These are phyloP conservation scores for Frankliniella fusca DNA, from an alignment of 2,888 invertebrate genomes.

Conservation along the genomic window DNA sequence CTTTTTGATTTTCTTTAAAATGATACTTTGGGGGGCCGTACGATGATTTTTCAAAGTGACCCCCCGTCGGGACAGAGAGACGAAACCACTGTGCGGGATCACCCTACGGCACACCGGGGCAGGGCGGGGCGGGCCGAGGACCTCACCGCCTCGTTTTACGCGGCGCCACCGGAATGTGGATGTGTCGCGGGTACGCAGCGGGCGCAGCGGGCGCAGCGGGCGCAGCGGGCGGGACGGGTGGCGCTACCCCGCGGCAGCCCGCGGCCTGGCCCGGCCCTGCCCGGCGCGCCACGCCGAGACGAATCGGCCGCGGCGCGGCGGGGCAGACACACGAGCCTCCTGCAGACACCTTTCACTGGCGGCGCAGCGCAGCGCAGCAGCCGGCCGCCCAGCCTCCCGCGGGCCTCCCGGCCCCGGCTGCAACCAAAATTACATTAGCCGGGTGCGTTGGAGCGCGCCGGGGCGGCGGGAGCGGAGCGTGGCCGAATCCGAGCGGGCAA, in stretches of 20 bases:
- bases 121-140: background rate
- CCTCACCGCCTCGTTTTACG: no score
- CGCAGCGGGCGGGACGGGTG: background rate
- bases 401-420: background rate
- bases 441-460: background rate
- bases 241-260: no score
- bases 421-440: slow-evolving; percentile 17
- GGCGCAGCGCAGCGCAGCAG: background rate
- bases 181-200: background rate
- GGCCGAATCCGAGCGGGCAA: background rate
- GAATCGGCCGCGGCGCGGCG: background rate
- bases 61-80: no score
- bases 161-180: no score
- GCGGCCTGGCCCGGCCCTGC: no score
- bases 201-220: background rate
- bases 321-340: background rate
- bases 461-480: background rate
- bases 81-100: no score
- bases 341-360: slow-evolving; percentile 17
- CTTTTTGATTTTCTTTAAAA: no score
- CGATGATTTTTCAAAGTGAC: no score
- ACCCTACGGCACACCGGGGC: background rate
- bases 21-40: no score
- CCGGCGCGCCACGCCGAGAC: no score
- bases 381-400: no score